Base-by-base conservation (phyloP, 2,888 invertebrate species). In the Patella pellucida region DNA sequence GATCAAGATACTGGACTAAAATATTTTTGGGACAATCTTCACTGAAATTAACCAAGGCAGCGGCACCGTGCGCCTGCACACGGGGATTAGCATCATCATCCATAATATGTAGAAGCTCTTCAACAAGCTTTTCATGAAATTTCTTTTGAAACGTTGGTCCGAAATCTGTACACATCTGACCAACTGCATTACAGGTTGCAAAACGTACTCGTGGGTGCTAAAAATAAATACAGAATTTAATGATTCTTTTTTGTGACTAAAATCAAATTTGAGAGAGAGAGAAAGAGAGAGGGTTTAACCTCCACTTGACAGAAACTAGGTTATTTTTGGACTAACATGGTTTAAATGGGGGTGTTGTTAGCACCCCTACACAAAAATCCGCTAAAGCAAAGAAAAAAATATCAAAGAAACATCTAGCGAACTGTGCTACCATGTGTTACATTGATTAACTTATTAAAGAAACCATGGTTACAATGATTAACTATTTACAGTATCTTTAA, bases 81-180 rank as follows among this genome's bases (percentile, higher is more conserved):
- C 99, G 94, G 0, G 99, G 98, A 91, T 97, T 96, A 11, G 93
- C 94, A 86, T 95, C 95, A 90, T 99, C 97, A 85, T 97, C 97
- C 82, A 99, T 93, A 67, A 98, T 94, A 92, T 95, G 93, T 67
- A 99, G 92, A 54, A 99, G 92, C 16, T 96, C 97, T 14, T 97
- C 97, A 52, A 99, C 95, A 69, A 99, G 89, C 92, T 95, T 95
- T 83, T 95, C 95, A 90, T 99, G 99, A 92, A 97, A 99, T 91
- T 98, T 98, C 92, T 98, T 99, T 91, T 99, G 97, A 86, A 99
- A 97, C 15, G 94, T 93, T 2, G 98, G 98, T 3, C 97, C 97
- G 92, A 99, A 99, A 92, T 99, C 99, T 0, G 98, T 96, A 0
- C 98, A 96, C 97, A 99, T 97, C 92, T 99, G 99, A 12, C 99